phyloP scores from a whole-genome alignment of 2,797 vertebrate genomes.

The Sciurus vulgaris region DNA sequence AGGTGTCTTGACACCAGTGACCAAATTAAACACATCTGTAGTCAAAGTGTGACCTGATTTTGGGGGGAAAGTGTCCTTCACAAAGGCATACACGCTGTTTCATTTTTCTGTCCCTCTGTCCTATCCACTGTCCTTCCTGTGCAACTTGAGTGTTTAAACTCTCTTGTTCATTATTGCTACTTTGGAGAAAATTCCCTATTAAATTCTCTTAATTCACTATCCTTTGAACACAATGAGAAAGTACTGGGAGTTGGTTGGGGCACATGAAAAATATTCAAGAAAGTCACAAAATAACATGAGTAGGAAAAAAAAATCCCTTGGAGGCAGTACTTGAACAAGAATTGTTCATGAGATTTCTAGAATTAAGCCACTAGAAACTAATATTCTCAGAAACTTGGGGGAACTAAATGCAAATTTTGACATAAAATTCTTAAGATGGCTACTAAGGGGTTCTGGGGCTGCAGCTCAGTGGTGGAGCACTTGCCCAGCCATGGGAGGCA shows the following conservation, averaged over 20 bases:
- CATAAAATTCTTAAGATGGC: constrained; percentile 51
- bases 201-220: neutral
- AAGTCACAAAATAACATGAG: neutral
- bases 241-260: constrained; percentile 29
- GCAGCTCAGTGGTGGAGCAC: no score
- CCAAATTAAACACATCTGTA: neutral
- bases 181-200: neutral
- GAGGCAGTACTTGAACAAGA: constrained; percentile 36
- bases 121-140: neutral
- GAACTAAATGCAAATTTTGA: constrained; percentile 50
- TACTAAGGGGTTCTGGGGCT: neutral
- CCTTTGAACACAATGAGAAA: constrained; percentile 3
- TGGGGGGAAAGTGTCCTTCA: neutral
- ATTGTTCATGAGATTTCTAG: constrained; percentile 44
- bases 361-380: constrained; percentile 5
- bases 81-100: neutral
- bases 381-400: constrained; percentile 39
- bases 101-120: neutral
- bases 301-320: neutral
- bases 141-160: neutral
- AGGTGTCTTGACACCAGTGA: neutral
- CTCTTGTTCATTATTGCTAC: neutral
- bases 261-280: constrained; percentile 57
- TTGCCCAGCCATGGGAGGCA: no score
- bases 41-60: constrained; percentile 7